Evolutionary conservation across 2,113 vertebrate genomes (phyloP).

Genomic region (Apteryx owenii): DNA sequence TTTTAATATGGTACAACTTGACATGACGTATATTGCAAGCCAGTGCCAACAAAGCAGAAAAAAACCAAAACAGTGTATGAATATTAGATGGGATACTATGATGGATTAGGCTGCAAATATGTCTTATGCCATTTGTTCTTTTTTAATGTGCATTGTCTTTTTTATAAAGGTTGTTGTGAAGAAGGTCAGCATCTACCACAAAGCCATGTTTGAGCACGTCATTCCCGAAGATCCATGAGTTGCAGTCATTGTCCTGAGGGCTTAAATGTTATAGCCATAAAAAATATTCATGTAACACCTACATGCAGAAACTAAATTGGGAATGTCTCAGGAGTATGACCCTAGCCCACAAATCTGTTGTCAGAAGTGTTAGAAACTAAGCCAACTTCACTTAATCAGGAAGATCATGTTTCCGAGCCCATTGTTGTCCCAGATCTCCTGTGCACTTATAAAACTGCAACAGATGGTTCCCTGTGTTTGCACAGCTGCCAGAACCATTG

Average conservation of each 20-base stretch:
- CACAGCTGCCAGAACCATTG: slow-evolving; percentile 54
- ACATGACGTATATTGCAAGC: not conserved
- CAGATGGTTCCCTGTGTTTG: slow-evolving; percentile 68
- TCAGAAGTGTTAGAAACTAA: slow-evolving; percentile 16
- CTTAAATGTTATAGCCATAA: not conserved
- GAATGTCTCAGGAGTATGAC: not conserved
- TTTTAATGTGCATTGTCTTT: not conserved
- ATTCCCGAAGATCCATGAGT: not conserved
- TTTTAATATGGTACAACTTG: not conserved
- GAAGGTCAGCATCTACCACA: not conserved
- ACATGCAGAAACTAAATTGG: not conserved
- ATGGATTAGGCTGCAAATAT: not conserved
- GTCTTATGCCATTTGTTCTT: not conserved
- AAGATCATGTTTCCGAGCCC: slow-evolving; percentile 24
- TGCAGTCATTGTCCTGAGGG: not conserved
- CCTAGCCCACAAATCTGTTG: slow-evolving; percentile 8
- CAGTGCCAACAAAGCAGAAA: not conserved
- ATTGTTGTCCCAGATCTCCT: slow-evolving; percentile 41
- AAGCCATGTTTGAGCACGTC: not conserved
- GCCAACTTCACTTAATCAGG: not conserved
- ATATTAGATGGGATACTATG: not conserved
- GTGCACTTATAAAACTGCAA: slow-evolving; percentile 20
- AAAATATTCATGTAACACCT: not conserved
- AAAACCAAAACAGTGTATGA: not conserved
- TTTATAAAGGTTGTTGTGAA: not conserved